A percentile compares a stretch with the other conserved stretches of the same genome.
Evolutionary conservation across 2,113 vertebrate species (phyloP).

Genomic region (Nyctereutes procyonoides): DNA sequence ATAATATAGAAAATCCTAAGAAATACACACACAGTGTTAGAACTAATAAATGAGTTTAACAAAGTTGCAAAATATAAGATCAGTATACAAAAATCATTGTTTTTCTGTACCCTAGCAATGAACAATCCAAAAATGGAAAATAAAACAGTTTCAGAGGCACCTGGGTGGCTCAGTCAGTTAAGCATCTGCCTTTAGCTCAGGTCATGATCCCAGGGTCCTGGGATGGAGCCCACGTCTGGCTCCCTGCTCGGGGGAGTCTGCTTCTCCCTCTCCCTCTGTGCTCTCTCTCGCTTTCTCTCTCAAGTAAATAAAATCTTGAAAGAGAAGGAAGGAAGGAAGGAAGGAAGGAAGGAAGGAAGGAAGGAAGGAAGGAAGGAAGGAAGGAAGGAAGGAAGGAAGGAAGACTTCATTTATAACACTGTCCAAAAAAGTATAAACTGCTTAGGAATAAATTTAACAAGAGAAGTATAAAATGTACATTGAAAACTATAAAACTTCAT

Average conservation of each 20-base stretch:
- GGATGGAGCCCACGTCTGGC: too few species aligned
- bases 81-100: background rate
- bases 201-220: too few species aligned
- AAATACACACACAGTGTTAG: background rate
- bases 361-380: too few species aligned
- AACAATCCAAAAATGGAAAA: background rate
- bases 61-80: background rate
- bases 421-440: conserved; percentile 44
- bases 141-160: background rate
- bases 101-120: background rate
- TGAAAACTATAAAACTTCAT: background rate
- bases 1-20: background rate
- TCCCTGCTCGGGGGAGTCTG: too few species aligned
- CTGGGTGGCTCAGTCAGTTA: too few species aligned
- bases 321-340: background rate
- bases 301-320: too few species aligned
- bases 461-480: background rate
- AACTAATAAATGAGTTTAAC: background rate
- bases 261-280: too few species aligned
- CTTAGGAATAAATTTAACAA: conserved; percentile 13
- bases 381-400: too few species aligned
- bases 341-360: too few species aligned
- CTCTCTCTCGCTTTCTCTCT: too few species aligned
- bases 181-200: too few species aligned
- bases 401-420: background rate